These are phyloP conservation scores for Notolepis coatsorum DNA, from an alignment of 2,797 vertebrate species.

Conservation along the genomic window DNA sequence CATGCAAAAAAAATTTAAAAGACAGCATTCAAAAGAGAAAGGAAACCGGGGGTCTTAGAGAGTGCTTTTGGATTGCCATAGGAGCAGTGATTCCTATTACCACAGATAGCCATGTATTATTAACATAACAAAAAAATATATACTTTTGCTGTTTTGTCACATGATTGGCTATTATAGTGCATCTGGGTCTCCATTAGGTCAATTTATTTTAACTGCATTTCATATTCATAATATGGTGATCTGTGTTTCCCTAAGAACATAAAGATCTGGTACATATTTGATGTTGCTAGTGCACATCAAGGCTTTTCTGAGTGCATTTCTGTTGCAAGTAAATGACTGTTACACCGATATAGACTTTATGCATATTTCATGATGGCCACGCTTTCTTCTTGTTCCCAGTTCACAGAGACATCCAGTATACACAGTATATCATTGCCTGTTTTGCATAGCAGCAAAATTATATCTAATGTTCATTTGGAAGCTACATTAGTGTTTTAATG, in stretches of 20 bases:
- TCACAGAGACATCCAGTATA: slow-evolving; percentile 35
- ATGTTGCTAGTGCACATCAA: slow-evolving; percentile 20
- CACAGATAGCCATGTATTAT: slow-evolving; percentile 22
- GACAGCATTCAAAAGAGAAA: too few species aligned
- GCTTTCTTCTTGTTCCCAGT: slow-evolving; percentile 38
- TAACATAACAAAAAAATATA: slow-evolving; percentile 23
- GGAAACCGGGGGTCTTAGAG: too few species aligned
- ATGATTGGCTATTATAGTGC: slow-evolving; percentile 24
- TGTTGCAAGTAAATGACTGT: slow-evolving; percentile 9
- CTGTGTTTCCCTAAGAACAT: slow-evolving; percentile 1
- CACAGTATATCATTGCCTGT: slow-evolving; percentile 49
- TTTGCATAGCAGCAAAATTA: slow-evolving; percentile 49
- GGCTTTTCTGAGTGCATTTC: slow-evolving; percentile 19
- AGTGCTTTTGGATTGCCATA: slow-evolving; percentile 9
- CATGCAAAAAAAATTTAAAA: too few species aligned
- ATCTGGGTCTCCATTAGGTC: slow-evolving; percentile 22
- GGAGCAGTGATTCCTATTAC: slow-evolving; percentile 18
- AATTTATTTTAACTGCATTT: slow-evolving; percentile 24
- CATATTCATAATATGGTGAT: slow-evolving; percentile 28
- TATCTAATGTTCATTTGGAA: slow-evolving; percentile 68
- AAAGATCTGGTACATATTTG: slow-evolving; percentile 20
- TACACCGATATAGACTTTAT: slow-evolving; percentile 5
- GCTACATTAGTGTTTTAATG: slow-evolving; percentile 73
- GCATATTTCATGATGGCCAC: slow-evolving; percentile 22
- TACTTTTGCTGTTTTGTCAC: slow-evolving; percentile 24